Evolutionary conservation across 2,113 vertebrate genomes (phyloP).

Genomic region (Columbina picui): DNA sequence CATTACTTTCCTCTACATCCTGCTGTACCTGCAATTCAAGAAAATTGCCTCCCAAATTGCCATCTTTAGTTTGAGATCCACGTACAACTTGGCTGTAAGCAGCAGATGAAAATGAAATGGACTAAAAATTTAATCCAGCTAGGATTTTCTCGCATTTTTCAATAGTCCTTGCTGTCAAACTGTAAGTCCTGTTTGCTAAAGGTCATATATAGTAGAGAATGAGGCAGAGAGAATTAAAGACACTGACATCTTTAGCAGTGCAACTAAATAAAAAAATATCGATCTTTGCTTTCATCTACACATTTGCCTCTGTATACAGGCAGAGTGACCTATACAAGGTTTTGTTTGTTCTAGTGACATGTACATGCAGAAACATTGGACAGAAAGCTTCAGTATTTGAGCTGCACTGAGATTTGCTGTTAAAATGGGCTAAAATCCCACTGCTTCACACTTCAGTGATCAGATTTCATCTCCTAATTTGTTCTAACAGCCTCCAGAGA

Average conservation of each 20-base stretch:
- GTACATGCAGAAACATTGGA: neutral
- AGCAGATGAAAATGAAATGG: conserved; percentile 44
- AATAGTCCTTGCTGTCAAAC: conserved; percentile 5
- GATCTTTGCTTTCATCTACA: neutral
- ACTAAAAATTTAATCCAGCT: conserved; percentile 57
- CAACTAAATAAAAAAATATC: neutral
- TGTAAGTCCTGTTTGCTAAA: conserved; percentile 9
- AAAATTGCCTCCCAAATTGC: conserved; percentile 70
- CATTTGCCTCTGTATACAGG: neutral
- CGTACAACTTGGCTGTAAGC: conserved; percentile 13
- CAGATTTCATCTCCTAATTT: conserved; percentile 46
- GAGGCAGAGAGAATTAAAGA: neutral
- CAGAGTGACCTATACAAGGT: neutral
- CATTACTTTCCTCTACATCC: conserved; percentile 46
- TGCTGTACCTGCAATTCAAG: conserved; percentile 66
- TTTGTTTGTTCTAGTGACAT: neutral
- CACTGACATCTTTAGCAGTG: neutral
- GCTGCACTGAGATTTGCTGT: neutral
- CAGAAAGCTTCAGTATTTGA: neutral
- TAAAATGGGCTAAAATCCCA: neutral
- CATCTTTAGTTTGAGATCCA: conserved; percentile 64
- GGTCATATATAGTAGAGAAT: conserved; percentile 14
- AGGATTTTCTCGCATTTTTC: neutral
- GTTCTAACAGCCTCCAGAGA: neutral
- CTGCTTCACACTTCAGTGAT: neutral